Evolutionary conservation across 2,113 vertebrate genomes (phyloP).

Genomic region (Sigmodon hispidus): DNA sequence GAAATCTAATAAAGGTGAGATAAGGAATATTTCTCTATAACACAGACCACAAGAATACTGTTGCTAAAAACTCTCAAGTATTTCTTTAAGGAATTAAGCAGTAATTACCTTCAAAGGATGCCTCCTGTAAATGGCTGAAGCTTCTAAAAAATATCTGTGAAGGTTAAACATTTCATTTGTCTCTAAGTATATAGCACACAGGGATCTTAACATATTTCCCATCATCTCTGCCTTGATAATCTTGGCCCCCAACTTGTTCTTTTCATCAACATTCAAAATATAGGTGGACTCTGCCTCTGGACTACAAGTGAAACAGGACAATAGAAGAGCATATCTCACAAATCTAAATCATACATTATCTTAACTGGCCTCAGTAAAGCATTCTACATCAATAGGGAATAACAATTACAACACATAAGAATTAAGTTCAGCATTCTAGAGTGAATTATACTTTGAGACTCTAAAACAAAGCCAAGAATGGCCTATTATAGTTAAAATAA

Average conservation of each 20-base stretch:
- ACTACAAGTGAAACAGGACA: constrained; percentile 60
- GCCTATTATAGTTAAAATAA: neutral
- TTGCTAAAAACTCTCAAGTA: constrained; percentile 21
- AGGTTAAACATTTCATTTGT: constrained; percentile 25
- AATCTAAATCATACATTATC: neutral
- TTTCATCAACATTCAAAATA: constrained; percentile 93
- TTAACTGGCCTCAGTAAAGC: constrained; percentile 36
- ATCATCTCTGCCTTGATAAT: constrained; percentile 97
- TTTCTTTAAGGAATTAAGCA: constrained; percentile 21
- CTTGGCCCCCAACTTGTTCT: constrained; percentile 96
- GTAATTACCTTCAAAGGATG: constrained; percentile 25
- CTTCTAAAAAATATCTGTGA: neutral
- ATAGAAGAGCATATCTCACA: constrained; percentile 12
- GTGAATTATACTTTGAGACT: constrained; percentile 19
- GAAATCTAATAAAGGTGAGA: constrained; percentile 22
- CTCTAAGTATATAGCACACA: neutral
- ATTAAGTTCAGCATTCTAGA: neutral
- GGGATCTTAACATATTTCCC: constrained; percentile 91
- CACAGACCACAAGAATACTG: neutral
- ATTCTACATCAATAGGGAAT: neutral
- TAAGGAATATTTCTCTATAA: neutral
- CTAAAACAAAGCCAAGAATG: neutral
- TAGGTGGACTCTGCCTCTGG: constrained; percentile 78
- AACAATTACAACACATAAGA: neutral
- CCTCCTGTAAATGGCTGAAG: neutral